phyloP scores from a whole-genome alignment of 1,140 invertebrate species.

The Holcopasites calliopsidis region DNA sequence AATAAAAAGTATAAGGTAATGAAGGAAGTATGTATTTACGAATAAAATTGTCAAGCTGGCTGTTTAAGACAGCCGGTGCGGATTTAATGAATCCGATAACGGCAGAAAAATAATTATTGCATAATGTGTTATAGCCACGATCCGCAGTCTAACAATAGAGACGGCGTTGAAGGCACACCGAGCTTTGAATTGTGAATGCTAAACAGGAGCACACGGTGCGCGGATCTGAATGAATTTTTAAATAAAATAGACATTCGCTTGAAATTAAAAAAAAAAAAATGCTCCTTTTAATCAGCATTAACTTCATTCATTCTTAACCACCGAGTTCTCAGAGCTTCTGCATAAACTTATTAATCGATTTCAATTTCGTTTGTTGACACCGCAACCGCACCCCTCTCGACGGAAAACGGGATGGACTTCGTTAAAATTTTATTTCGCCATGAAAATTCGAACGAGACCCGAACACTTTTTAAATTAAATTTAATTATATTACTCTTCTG shows the following conservation, averaged over 20 bases:
- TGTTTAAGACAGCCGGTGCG: neutral
- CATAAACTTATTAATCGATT: neutral
- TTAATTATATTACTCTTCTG: constrained; percentile 34
- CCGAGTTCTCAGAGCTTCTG: neutral
- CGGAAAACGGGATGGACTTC: neutral
- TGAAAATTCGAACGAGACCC: constrained; percentile 11
- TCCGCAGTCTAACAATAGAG: neutral
- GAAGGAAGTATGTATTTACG: too few relatives aligned
- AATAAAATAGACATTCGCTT: neutral
- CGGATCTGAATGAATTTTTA: neutral
- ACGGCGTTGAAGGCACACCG: neutral
- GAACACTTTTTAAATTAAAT: constrained; percentile 43
- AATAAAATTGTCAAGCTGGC: neutral
- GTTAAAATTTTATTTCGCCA: constrained; percentile 36
- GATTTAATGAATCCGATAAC: neutral
- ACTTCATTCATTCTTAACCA: neutral
- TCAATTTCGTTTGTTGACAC: constrained; percentile 23
- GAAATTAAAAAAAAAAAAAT: too few relatives aligned
- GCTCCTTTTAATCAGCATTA: neutral
- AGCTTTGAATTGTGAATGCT: neutral
- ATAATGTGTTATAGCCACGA: neutral
- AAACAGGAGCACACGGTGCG: too few relatives aligned
- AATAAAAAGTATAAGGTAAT: neutral
- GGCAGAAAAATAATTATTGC: neutral
- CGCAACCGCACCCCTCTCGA: neutral